Evolutionary conservation across 2,113 vertebrate genomes (phyloP).

Genomic region (Megalops atlanticus): DNA sequence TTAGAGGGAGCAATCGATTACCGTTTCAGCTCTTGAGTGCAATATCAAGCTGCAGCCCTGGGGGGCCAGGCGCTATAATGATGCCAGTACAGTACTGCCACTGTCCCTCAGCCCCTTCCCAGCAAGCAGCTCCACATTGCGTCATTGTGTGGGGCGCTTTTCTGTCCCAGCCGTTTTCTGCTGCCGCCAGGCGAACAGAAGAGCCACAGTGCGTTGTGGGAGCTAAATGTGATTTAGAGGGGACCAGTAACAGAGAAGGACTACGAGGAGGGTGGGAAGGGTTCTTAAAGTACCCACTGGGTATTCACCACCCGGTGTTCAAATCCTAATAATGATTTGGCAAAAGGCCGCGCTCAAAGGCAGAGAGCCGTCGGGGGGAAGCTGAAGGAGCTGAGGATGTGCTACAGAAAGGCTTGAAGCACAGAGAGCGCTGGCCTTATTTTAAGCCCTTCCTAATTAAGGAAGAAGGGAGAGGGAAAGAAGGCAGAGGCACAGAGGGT

Average conservation of each 20-base stretch:
- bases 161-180: constrained; percentile 6
- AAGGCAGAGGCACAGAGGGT: neutral
- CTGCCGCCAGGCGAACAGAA: constrained; percentile 17
- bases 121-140: too few relatives aligned
- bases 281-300: neutral
- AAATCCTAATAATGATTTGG: constrained; percentile 16
- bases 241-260: neutral
- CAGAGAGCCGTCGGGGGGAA: too few relatives aligned
- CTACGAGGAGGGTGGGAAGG: neutral
- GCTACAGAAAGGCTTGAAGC: constrained; percentile 5
- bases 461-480: neutral
- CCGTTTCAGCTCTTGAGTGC: too few relatives aligned
- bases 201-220: constrained; percentile 14
- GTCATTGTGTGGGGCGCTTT: neutral
- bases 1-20: neutral
- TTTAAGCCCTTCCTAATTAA: constrained; percentile 7
- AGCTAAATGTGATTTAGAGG: neutral
- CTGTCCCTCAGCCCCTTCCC: constrained; percentile 9
- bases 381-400: neutral
- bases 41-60: neutral
- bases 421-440: neutral
- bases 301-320: constrained; percentile 6
- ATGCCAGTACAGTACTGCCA: neutral
- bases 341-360: neutral
- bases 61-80: neutral